Evolutionary conservation across 2,113 vertebrate species (phyloP), one percentile per base, ranked within the genome.

Genomic region (Machaerirhynchus nigripectus): DNA sequence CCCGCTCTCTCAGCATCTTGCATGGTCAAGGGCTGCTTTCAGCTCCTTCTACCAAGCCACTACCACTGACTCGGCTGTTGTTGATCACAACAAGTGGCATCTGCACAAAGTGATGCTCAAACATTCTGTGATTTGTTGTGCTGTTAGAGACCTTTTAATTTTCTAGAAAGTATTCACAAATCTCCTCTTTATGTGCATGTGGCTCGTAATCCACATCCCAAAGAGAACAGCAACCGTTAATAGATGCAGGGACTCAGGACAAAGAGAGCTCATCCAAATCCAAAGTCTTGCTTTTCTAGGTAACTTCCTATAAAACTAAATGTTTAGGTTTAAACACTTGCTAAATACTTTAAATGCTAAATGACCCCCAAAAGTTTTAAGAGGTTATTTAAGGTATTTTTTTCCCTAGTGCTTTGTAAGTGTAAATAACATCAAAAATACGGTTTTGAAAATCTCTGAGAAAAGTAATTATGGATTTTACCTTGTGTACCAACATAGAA

Each of bases 1-100:
- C 56, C 69, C 49, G 11, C 49, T 56, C 64, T 52, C 77, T 83
- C 75, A 79, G 80, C 68, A 31, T 18, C 31, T 37, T 33, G 7
- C 6, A 0, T 0, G 0, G 19, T 33, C 82, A 63, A 37, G 37
- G 63, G 87, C 44, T 67, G 37, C 44, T 46, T 39, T 67, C 47
- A 87, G 76, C 84, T 90, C 76, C 86, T 80, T 90, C 91, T 19
- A 37, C 55, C 21, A 64, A 69, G 30, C 44, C 61, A 27, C 44
- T 22, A 13, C 82, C 71, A 23, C 9, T 24, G 56, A 18, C 30
- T 81, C 18, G n/a, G 57, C 68, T 80, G 35, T 0, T 70, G 61
- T 35, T 88, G 91, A 81, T 95, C 75, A 84, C 64, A 96, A 87
- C 47, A 85, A 92, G 68, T 33, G 35, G 37, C 79, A 52, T 90